These are phyloP conservation scores for Danio aesculapii DNA, from an alignment of 2,797 vertebrate species.

Conservation along the genomic window DNA sequence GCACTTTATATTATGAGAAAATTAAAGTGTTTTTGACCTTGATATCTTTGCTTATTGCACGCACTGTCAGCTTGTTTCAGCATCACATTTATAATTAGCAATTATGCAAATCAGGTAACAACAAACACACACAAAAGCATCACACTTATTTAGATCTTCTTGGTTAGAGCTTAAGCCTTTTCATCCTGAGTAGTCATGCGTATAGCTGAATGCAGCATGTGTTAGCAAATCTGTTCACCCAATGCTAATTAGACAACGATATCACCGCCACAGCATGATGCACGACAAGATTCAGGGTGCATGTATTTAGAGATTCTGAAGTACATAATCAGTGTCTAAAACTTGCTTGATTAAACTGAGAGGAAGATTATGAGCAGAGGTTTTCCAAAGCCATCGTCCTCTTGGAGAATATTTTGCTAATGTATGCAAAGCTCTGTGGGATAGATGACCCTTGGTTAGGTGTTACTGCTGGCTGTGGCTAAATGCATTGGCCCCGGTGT, in stretches of 20 bases:
- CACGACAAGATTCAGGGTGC: neutral
- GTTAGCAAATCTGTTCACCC: conserved; percentile 4
- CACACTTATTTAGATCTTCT: conserved; percentile 19
- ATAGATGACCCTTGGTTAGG: conserved; percentile 39
- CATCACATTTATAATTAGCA: neutral
- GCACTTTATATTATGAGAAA: no score
- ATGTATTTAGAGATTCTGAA: neutral
- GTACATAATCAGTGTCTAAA: neutral
- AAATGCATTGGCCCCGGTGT: conserved; percentile 24
- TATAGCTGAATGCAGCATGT: neutral
- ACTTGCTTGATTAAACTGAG: neutral
- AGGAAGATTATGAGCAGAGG: neutral
- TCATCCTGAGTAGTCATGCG: conserved; percentile 8
- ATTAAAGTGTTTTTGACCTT: no score
- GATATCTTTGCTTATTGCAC: neutral
- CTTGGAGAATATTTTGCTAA: conserved; percentile 21
- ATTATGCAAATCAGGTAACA: conserved; percentile 1
- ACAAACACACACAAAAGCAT: neutral
- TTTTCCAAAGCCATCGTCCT: conserved; percentile 3
- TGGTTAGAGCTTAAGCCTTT: neutral
- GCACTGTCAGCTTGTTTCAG: neutral
- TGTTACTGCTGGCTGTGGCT: conserved; percentile 39
- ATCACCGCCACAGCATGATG: neutral
- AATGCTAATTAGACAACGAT: neutral
- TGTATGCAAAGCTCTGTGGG: conserved; percentile 33